A percentile compares a stretch with the other conserved stretches of the same genome.
These are phyloP conservation scores for Lottia gigantea DNA, from an alignment of 2,888 invertebrate species.

Conservation along the genomic window DNA sequence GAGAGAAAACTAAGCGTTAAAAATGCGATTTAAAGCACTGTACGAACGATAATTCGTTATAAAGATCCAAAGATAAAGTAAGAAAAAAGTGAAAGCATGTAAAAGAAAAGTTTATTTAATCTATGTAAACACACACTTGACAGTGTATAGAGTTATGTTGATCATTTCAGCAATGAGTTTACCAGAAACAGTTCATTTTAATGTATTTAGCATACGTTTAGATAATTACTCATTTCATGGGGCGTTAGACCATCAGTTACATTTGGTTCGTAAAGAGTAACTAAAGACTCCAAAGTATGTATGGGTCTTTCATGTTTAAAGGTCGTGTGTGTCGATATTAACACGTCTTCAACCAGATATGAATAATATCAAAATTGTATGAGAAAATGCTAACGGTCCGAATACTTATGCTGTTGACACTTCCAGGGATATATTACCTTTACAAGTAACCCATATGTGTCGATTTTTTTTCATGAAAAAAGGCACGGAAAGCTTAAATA, in stretches of 20 bases:
- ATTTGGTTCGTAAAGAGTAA: neutral
- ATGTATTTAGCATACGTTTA: slow-evolving; percentile 1
- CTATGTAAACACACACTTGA: slow-evolving; percentile 10
- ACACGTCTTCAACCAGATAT: neutral
- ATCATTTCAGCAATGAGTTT: neutral
- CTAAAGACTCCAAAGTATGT: neutral
- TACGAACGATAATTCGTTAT: neutral
- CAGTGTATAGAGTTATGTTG: neutral
- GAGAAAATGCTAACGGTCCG: too few species aligned
- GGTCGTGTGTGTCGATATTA: too few species aligned
- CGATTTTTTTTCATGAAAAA: too few species aligned
- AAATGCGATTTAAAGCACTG: neutral
- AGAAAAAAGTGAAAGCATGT: slow-evolving; percentile 6
- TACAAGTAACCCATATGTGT: too few species aligned
- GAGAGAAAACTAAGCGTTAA: too few species aligned
- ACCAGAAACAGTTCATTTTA: neutral
- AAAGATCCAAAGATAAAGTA: neutral
- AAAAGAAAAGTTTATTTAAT: neutral
- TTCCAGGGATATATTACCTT: too few species aligned
- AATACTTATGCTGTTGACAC: too few species aligned
- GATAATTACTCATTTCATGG: neutral
- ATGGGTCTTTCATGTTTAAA: too few species aligned
- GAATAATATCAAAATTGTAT: too few species aligned
- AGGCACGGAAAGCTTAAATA: too few species aligned
- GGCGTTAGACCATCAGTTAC: neutral